A percentile compares a stretch with the other conserved stretches of the same genome.
phyloP scores from a whole-genome alignment of 1,140 invertebrate genomes.

The Hylyphantes graminicola region DNA sequence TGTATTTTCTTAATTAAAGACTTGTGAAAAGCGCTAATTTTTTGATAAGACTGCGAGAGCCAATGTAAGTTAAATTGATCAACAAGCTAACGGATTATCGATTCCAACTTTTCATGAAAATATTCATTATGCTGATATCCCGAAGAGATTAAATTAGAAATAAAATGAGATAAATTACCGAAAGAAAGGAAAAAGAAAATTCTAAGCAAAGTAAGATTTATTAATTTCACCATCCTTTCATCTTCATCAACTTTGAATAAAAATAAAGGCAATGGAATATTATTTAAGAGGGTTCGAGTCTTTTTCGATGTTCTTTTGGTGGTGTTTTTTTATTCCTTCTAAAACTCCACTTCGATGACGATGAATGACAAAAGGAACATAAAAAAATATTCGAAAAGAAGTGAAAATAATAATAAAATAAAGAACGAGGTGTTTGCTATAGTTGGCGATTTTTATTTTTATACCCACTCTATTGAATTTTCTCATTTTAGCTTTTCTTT shows the following conservation, averaged over 20 bases:
- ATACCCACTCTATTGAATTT: conserved; percentile 20
- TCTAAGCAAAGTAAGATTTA: conserved; percentile 14
- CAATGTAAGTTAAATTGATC: conserved; percentile 39
- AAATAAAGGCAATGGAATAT: conserved; percentile 5
- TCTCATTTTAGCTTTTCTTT: conserved; percentile 23
- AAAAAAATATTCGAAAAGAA: conserved; percentile 33
- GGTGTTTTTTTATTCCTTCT: conserved; percentile 11
- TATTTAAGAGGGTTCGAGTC: not conserved
- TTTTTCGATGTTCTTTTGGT: conserved; percentile 24
- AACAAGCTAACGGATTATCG: conserved; percentile 33
- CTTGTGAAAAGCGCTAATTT: not conserved
- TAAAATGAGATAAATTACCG: conserved; percentile 3
- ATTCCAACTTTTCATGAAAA: not conserved
- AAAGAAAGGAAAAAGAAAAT: conserved; percentile 6
- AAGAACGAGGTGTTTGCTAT: conserved; percentile 24
- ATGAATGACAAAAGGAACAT: conserved; percentile 34
- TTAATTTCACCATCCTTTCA: conserved; percentile 10
- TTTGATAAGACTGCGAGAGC: conserved; percentile 7
- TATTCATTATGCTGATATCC: conserved; percentile 13
- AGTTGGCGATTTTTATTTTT: conserved; percentile 13
- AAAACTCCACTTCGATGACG: conserved; percentile 33
- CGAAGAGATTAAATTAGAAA: conserved; percentile 20
- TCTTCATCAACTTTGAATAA: conserved; percentile 9
- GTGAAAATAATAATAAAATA: conserved; percentile 14
- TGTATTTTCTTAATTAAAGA: too few species aligned